Evolutionary conservation across 2,888 invertebrate species (phyloP).

Genomic region (Perithous albicinctus): DNA sequence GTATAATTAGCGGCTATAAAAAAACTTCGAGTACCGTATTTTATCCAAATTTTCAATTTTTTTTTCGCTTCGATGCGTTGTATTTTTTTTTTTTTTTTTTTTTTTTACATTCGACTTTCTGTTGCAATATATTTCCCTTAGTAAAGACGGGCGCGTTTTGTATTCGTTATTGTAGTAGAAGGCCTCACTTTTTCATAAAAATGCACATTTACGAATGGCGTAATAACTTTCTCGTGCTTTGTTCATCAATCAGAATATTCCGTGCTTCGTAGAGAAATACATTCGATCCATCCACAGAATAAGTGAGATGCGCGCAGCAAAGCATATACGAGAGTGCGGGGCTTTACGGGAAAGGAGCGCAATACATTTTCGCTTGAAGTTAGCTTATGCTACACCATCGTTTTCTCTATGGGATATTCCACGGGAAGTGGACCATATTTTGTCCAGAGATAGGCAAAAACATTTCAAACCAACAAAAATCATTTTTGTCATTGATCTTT

Average conservation of each 20-base stretch:
- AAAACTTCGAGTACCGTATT: too few species aligned
- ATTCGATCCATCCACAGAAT: conserved; percentile 43
- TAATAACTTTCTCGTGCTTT: neutral
- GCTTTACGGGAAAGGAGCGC: conserved; percentile 49
- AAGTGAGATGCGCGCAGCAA: conserved; percentile 27
- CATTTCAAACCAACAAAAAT: too few species aligned
- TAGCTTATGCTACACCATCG: conserved; percentile 52
- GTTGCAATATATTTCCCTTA: neutral
- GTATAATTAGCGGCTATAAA: too few species aligned
- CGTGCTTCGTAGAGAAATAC: conserved; percentile 7
- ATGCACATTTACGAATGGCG: conserved; percentile 3
- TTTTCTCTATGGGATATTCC: too few species aligned
- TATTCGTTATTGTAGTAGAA: neutral
- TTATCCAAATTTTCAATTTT: too few species aligned
- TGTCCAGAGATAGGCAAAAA: too few species aligned
- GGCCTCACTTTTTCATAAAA: neutral
- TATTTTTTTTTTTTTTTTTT: neutral
- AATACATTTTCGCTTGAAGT: conserved; percentile 47
- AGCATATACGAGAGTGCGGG: conserved; percentile 28
- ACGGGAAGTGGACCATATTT: neutral
- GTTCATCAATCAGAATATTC: conserved; percentile 50
- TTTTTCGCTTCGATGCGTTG: too few species aligned
- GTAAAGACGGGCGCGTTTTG: conserved; percentile 6
- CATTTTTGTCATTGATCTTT: too few species aligned
- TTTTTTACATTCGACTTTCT: neutral